These are phyloP conservation scores for Bubalus kerabau DNA, from an alignment of 2,113 vertebrate genomes.

Conservation along the genomic window DNA sequence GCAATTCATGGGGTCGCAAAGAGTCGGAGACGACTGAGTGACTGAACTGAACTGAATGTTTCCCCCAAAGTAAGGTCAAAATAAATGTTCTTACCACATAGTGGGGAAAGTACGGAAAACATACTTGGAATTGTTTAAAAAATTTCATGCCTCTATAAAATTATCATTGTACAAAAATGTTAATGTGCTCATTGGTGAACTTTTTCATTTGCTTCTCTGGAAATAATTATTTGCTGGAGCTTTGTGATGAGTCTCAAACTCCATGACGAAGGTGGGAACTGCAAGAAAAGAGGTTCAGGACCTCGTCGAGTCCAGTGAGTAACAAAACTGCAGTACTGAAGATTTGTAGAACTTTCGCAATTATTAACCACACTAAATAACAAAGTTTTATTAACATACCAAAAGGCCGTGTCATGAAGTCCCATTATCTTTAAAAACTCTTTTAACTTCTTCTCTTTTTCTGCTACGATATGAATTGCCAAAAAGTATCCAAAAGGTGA, in stretches of 20 bases:
- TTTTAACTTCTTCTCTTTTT: conserved; percentile 95
- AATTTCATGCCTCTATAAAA: neutral
- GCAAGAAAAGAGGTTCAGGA: neutral
- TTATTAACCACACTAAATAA: neutral
- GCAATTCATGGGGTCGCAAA: too few species aligned
- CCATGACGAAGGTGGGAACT: neutral
- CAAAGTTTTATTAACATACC: conserved; percentile 80
- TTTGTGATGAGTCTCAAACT: neutral
- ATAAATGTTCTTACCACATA: neutral
- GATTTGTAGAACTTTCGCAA: neutral
- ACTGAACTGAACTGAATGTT: too few species aligned
- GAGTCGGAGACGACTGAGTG: too few species aligned
- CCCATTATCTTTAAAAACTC: conserved; percentile 97
- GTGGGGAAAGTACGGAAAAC: neutral
- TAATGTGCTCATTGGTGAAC: neutral
- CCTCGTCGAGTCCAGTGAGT: neutral
- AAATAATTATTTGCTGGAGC: neutral
- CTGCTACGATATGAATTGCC: conserved; percentile 96
- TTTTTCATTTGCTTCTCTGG: neutral
- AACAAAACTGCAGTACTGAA: neutral
- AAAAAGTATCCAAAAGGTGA: conserved; percentile 96
- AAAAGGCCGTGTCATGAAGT: conserved; percentile 95
- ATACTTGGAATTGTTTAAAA: neutral
- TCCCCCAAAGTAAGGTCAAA: neutral
- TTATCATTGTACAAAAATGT: conserved; percentile 10